These are phyloP conservation scores for Chloropsis cyanopogon DNA, from an alignment of 2,113 vertebrate species.

Conservation along the genomic window DNA sequence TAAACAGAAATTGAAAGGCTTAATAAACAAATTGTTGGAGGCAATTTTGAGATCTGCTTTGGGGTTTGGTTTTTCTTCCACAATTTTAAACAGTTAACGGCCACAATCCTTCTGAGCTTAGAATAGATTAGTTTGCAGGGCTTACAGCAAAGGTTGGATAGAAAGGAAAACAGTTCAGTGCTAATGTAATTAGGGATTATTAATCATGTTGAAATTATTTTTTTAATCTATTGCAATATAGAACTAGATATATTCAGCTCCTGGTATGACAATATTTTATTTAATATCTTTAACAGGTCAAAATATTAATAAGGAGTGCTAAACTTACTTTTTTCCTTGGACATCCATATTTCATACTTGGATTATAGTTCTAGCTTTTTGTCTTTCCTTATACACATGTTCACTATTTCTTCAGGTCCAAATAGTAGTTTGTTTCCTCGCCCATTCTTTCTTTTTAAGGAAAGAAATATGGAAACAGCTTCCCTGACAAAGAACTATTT, in stretches of 20 bases:
- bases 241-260: background rate
- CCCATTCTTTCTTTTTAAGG: background rate
- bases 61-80: background rate
- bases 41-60: background rate
- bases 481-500: background rate
- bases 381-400: background rate
- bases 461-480: background rate
- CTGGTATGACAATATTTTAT: background rate
- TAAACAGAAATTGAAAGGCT: background rate
- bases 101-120: background rate
- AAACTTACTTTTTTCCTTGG: background rate
- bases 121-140: background rate
- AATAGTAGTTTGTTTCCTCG: background rate
- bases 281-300: background rate
- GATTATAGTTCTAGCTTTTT: background rate
- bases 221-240: background rate
- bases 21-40: background rate
- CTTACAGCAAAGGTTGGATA: background rate
- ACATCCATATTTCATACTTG: background rate
- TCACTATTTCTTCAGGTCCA: background rate
- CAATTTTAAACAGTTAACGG: background rate
- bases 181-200: background rate
- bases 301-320: background rate
- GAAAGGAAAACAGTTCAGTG: background rate
- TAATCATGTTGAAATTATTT: background rate